phyloP scores from a whole-genome alignment of 2,113 vertebrate species.

The Chrysochloris asiatica region DNA sequence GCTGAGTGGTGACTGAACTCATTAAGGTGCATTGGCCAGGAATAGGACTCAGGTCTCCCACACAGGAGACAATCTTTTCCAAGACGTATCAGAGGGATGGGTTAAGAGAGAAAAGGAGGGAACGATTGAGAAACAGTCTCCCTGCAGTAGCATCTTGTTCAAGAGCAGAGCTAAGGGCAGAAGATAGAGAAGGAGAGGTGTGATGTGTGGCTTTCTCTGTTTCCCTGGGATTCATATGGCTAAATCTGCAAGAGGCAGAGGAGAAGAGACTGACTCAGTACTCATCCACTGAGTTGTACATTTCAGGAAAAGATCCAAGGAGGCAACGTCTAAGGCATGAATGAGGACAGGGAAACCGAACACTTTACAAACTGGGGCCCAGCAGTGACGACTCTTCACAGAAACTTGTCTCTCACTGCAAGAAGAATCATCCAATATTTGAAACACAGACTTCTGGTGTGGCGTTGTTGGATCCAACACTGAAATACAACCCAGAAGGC shows the following conservation, averaged over 20 bases:
- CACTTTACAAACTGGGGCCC: background rate
- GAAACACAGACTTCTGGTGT: too few species aligned
- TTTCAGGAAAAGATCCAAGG: slow-evolving; percentile 73
- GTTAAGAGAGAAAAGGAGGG: background rate
- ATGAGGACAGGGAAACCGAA: background rate
- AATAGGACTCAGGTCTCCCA: background rate
- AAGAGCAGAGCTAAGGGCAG: too few species aligned
- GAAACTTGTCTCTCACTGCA: background rate
- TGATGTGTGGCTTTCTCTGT: slow-evolving; percentile 43
- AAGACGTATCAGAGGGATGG: background rate
- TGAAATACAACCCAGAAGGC: too few species aligned
- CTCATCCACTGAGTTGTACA: slow-evolving; percentile 55
- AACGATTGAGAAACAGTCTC: background rate
- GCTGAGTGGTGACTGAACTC: background rate
- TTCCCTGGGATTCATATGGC: slow-evolving; percentile 30
- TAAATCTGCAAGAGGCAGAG: slow-evolving; percentile 64
- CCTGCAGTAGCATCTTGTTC: background rate
- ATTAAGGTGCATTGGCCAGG: background rate
- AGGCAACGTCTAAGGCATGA: slow-evolving; percentile 42
- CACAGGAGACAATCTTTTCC: background rate
- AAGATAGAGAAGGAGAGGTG: slow-evolving; percentile 15
- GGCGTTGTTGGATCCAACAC: too few species aligned
- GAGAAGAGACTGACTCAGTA: slow-evolving; percentile 46
- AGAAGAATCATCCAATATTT: too few species aligned
- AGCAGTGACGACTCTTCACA: background rate